phyloP scores from a whole-genome alignment of 2,888 invertebrate species.

The Pollenia amentaria region DNA sequence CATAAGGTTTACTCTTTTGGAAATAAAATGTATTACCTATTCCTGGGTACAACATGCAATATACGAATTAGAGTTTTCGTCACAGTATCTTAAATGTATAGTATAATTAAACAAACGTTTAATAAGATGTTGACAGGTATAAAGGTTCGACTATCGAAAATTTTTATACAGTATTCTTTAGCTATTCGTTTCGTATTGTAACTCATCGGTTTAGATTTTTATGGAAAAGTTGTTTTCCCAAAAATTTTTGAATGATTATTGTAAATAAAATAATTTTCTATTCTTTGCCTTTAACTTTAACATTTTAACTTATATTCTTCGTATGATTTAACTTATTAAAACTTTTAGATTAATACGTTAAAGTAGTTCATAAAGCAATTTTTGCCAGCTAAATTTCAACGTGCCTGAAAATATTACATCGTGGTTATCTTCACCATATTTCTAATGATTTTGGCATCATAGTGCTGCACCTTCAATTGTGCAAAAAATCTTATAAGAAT shows the following conservation, averaged over 20 bases:
- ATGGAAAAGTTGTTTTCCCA: background rate
- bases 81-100: conserved; percentile 43
- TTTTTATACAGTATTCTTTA: conserved; percentile 7
- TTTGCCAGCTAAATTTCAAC: no score
- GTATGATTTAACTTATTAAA: conserved; percentile 54
- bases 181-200: conserved; percentile 12
- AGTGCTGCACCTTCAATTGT: no score
- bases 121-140: background rate
- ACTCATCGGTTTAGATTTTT: background rate
- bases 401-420: no score
- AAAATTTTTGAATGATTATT: conserved; percentile 23
- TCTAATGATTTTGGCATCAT: no score
- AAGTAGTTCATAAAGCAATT: no score
- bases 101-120: conserved; percentile 3
- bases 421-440: no score
- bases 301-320: conserved; percentile 11
- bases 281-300: background rate
- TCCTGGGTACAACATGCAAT: conserved; percentile 38
- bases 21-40: conserved; percentile 36
- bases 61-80: conserved; percentile 61
- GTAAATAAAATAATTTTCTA: conserved; percentile 52
- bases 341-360: conserved; percentile 32
- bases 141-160: conserved; percentile 28
- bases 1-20: conserved; percentile 63
- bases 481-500: no score